phyloP scores from a whole-genome alignment of 2,797 vertebrate genomes.

The Lepus townsendii region DNA sequence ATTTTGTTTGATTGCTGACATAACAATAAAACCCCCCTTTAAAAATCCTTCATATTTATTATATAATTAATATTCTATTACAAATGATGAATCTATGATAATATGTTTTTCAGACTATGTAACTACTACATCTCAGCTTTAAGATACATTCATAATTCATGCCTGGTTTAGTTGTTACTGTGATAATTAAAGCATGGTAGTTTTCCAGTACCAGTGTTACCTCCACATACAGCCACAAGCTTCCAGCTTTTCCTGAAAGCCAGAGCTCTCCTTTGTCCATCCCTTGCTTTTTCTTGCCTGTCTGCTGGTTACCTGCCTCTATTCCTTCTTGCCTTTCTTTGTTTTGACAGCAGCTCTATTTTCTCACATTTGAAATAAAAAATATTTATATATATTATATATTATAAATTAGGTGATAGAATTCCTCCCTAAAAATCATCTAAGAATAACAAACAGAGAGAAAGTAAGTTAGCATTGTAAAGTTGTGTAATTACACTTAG shows the following conservation, averaged over 20 bases:
- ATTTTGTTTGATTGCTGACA: slow-evolving; percentile 30
- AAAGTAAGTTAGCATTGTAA: neutral
- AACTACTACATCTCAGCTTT: neutral
- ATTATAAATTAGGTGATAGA: slow-evolving; percentile 15
- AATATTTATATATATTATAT: neutral
- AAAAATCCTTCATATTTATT: neutral
- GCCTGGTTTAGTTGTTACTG: neutral
- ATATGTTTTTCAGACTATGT: neutral
- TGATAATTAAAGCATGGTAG: neutral
- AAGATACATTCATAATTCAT: neutral
- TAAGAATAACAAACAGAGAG: neutral
- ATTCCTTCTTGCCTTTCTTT: neutral
- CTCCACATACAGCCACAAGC: neutral
- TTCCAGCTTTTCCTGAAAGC: neutral
- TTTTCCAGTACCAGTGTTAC: neutral
- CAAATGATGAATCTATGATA: neutral
- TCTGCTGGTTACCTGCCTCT: neutral
- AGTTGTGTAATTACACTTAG: neutral
- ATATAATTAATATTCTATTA: neutral
- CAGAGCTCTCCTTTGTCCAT: neutral
- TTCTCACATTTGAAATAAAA: neutral
- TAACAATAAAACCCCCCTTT: neutral
- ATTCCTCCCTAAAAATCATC: neutral
- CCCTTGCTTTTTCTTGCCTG: neutral
- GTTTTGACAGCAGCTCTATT: neutral